A percentile compares a stretch with the other conserved stretches of the same genome.
Evolutionary conservation across 1,140 invertebrate species (phyloP).

Genomic region (Bombus superbus): DNA sequence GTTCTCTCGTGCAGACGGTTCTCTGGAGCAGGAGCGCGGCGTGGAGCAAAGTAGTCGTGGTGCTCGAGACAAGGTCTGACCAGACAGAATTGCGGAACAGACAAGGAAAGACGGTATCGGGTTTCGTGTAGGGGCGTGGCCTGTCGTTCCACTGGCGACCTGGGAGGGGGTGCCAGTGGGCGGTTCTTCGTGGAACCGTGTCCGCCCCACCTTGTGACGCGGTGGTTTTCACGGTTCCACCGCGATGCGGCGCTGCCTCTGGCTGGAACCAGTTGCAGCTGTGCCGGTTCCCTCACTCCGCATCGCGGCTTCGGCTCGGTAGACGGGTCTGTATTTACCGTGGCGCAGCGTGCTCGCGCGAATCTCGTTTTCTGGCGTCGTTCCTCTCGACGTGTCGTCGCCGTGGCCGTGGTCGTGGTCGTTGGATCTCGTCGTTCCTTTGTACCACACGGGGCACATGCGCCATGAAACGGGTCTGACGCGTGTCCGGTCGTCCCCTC

Average conservation of each 20-base stretch:
- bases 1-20: conserved; percentile 59
- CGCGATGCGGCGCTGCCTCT: conserved; percentile 69
- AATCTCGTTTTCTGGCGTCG: conserved; percentile 43
- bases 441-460: conserved; percentile 33
- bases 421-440: background rate
- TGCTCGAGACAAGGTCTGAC: background rate
- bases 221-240: conserved; percentile 45
- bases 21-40: background rate
- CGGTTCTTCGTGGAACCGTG: conserved; percentile 55
- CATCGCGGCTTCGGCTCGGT: conserved; percentile 72
- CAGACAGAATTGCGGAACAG: background rate
- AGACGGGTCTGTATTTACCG: conserved; percentile 61
- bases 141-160: background rate
- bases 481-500: conserved; percentile 17
- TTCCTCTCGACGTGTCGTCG: conserved; percentile 23
- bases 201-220: conserved; percentile 71
- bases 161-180: conserved; percentile 64
- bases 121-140: conserved; percentile 63
- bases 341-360: conserved; percentile 59
- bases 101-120: conserved; percentile 17
- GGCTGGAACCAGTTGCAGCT: conserved; percentile 59
- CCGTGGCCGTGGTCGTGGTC: background rate
- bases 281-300: conserved; percentile 77
- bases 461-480: conserved; percentile 38
- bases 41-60: conserved; percentile 5